Evolutionary conservation across 2,113 vertebrate genomes (phyloP).

Genomic region (Holacanthus passer): DNA sequence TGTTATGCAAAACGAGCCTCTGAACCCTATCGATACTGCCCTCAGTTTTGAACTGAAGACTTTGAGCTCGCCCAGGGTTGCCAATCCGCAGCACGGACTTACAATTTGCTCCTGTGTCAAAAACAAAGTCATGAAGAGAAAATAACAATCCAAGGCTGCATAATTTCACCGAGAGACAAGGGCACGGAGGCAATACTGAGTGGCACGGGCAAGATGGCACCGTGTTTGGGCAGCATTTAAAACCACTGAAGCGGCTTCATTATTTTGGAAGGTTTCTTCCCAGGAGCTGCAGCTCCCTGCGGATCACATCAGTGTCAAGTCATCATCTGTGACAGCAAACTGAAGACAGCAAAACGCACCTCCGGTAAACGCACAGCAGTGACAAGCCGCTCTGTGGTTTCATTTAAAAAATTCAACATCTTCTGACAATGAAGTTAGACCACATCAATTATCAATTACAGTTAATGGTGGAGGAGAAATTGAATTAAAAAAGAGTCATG

Average conservation of each 20-base stretch:
- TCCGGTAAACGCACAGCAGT: slow-evolving; percentile 22
- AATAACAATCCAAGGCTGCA: slow-evolving; percentile 61
- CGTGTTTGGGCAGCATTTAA: slow-evolving; percentile 65
- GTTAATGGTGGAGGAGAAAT: slow-evolving; percentile 68
- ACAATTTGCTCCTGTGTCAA: slow-evolving; percentile 68
- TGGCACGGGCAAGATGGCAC: slow-evolving; percentile 53
- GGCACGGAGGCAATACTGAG: slow-evolving; percentile 38
- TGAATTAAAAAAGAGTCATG: slow-evolving; percentile 76
- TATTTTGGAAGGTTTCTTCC: slow-evolving; percentile 66
- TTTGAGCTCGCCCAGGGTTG: slow-evolving; percentile 59
- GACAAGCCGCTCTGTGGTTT: slow-evolving; percentile 26
- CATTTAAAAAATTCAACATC: slow-evolving; percentile 47
- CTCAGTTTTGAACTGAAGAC: slow-evolving; percentile 63
- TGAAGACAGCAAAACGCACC: slow-evolving; percentile 46
- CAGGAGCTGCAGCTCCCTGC: slow-evolving; percentile 56
- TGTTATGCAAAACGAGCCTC: slow-evolving; percentile 74
- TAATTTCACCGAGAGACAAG: slow-evolving; percentile 56
- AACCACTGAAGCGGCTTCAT: slow-evolving; percentile 60
- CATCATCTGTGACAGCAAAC: slow-evolving; percentile 69
- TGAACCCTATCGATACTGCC: slow-evolving; percentile 71
- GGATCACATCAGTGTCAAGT: slow-evolving; percentile 74
- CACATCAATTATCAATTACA: slow-evolving; percentile 77
- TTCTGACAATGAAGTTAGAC: slow-evolving; percentile 60
- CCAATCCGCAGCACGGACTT: slow-evolving; percentile 63
- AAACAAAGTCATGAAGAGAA: slow-evolving; percentile 69